Conservation (phyloP, 1,140 invertebrate genomes). For the Diachasmimorpha longicaudata region DNA sequence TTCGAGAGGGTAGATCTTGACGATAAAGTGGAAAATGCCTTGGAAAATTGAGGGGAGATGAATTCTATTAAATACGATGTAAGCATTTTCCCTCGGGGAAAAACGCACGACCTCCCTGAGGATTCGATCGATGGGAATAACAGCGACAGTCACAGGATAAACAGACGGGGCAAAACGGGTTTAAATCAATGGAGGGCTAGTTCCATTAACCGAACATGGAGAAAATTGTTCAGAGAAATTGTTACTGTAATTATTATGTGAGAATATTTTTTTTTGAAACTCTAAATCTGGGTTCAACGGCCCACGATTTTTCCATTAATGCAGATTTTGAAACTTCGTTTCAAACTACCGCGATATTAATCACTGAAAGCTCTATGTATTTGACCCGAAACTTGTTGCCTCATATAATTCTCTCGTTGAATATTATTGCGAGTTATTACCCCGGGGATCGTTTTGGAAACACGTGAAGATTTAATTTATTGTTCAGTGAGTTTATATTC, state of each 20-base stretch:
- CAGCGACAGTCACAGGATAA: no score
- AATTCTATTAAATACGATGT: neutral
- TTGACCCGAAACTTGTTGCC: neutral
- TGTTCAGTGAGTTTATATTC: neutral
- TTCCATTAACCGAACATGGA: neutral
- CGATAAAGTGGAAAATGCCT: neutral
- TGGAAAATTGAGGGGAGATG: neutral
- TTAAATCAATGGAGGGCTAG: no score
- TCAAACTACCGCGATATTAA: neutral
- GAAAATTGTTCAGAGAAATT: no score
- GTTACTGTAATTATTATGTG: no score
- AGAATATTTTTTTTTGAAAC: no score
- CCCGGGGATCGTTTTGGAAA: neutral
- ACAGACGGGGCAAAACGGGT: no score
- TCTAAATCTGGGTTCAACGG: no score
- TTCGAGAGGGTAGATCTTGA: neutral
- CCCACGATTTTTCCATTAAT: neutral
- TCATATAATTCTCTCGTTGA: neutral
- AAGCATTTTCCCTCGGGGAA: no score
- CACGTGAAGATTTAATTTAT: neutral
- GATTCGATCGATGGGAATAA: no score
- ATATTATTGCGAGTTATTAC: neutral
- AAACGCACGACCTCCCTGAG: no score
- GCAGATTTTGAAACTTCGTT: neutral
- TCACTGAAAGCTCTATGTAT: neutral